A percentile compares a stretch with the other conserved stretches of the same genome.
These are phyloP conservation scores for Lacanobia wlatinum DNA, from an alignment of 2,888 invertebrate species.

Conservation along the genomic window DNA sequence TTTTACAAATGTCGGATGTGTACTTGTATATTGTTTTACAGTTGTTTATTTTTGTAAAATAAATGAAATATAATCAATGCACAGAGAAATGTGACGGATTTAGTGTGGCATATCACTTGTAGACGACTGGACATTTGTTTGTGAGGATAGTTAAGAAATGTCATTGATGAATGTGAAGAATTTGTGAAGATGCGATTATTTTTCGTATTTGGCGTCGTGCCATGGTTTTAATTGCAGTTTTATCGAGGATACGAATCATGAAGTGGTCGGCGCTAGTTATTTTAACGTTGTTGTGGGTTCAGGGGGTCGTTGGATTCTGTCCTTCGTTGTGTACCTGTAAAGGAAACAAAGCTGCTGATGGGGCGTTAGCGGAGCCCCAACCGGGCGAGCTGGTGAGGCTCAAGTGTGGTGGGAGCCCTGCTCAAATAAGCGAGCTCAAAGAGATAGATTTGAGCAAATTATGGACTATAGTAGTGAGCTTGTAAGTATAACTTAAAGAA, in stretches of 20 bases:
- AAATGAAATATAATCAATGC: constrained; percentile 64
- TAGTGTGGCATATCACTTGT: constrained; percentile 60
- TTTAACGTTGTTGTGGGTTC: constrained; percentile 75
- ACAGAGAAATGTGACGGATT: constrained; percentile 68
- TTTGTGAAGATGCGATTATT: constrained; percentile 88
- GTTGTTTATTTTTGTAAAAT: constrained; percentile 85
- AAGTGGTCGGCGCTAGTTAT: constrained; percentile 77
- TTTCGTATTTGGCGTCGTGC: constrained; percentile 88
- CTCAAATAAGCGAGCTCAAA: constrained; percentile 91
- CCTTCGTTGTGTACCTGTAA: constrained; percentile 90
- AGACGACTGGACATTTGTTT: constrained; percentile 53
- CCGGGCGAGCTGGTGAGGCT: constrained; percentile 91
- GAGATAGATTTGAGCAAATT: constrained; percentile 92
- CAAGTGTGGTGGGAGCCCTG: constrained; percentile 91
- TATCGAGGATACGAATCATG: constrained; percentile 82
- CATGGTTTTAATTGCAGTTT: constrained; percentile 84
- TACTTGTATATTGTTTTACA: constrained; percentile 77
- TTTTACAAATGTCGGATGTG: constrained; percentile 83
- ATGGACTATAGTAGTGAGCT: constrained; percentile 91
- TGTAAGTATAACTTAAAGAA: constrained; percentile 88
- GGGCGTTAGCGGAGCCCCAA: constrained; percentile 87
- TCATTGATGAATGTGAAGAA: constrained; percentile 78
- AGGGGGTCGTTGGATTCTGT: constrained; percentile 78
- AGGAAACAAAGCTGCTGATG: constrained; percentile 90
- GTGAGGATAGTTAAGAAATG: constrained; percentile 59